Evolutionary conservation across 2,797 vertebrate genomes (phyloP).

Genomic region (Tragelaphus eurycerus): DNA sequence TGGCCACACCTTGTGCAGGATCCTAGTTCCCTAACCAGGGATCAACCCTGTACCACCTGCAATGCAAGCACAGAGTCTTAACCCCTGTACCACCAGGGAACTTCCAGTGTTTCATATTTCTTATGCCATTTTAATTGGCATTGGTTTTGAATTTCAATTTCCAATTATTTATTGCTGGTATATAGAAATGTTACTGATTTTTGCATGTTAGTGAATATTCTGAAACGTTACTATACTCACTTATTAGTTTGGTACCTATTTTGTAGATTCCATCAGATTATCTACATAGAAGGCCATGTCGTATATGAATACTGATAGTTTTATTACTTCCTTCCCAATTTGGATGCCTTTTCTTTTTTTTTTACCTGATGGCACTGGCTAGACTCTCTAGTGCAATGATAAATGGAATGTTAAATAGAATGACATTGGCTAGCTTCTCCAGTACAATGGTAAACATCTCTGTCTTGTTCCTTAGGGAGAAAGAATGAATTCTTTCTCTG

Average conservation of each 20-base stretch:
- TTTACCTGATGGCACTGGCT: background rate
- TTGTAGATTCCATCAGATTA: background rate
- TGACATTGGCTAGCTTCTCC: background rate
- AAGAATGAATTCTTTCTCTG: background rate
- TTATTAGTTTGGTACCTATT: background rate
- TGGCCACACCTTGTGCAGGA: background rate
- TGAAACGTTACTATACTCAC: background rate
- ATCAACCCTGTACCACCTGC: background rate
- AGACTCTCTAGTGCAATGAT: background rate
- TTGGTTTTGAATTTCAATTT: background rate
- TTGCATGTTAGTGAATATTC: background rate
- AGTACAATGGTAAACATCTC: background rate
- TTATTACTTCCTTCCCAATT: background rate
- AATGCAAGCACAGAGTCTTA: background rate
- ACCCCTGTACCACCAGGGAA: background rate
- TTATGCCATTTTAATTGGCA: background rate
- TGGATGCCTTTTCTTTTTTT: background rate
- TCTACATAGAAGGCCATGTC: background rate
- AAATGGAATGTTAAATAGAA: background rate
- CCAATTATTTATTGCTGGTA: background rate
- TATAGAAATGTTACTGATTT: background rate
- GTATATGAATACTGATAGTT: background rate
- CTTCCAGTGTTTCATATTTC: background rate
- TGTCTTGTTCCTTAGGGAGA: background rate
- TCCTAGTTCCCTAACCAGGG: background rate